Percentiles rank a stretch among this genome's conserved stretches.
These are phyloP conservation scores for Tamias sibiricus DNA, from an alignment of 2,113 vertebrate genomes.

Conservation along the genomic window DNA sequence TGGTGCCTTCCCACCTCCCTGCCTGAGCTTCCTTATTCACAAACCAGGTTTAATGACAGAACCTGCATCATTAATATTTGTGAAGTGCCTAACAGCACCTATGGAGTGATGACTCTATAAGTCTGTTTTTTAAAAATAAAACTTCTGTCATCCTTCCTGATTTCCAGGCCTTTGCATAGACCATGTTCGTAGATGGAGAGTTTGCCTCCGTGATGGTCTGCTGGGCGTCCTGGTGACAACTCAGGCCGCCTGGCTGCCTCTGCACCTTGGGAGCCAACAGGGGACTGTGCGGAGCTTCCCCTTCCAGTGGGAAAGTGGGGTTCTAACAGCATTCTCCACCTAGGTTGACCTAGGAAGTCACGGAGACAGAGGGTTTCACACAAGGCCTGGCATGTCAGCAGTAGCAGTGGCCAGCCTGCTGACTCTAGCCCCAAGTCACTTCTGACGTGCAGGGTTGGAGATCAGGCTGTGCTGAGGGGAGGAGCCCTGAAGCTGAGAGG, in stretches of 20 bases:
- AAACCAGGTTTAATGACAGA: background rate
- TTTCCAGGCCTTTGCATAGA: background rate
- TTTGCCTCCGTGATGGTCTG: background rate
- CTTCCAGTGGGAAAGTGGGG: background rate
- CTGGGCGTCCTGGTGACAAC: background rate
- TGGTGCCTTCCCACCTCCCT: background rate
- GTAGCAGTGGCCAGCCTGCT: fast-evolving
- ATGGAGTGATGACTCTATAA: background rate
- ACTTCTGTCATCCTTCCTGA: background rate
- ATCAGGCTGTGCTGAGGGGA: background rate
- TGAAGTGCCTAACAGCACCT: background rate
- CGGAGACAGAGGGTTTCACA: background rate
- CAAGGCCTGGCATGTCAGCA: background rate
- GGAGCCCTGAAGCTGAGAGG: background rate
- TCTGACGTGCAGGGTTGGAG: background rate
- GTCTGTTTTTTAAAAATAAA: background rate
- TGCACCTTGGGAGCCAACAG: background rate
- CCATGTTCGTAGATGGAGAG: background rate
- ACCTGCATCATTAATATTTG: background rate
- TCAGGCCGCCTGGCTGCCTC: background rate
- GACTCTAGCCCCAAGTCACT: background rate
- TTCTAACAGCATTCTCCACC: background rate
- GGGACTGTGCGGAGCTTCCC: background rate
- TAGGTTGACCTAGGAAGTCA: background rate
- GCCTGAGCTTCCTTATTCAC: background rate